Conservation (phyloP, 2,113 vertebrate species). For the Phylloscopus trochilus region DNA sequence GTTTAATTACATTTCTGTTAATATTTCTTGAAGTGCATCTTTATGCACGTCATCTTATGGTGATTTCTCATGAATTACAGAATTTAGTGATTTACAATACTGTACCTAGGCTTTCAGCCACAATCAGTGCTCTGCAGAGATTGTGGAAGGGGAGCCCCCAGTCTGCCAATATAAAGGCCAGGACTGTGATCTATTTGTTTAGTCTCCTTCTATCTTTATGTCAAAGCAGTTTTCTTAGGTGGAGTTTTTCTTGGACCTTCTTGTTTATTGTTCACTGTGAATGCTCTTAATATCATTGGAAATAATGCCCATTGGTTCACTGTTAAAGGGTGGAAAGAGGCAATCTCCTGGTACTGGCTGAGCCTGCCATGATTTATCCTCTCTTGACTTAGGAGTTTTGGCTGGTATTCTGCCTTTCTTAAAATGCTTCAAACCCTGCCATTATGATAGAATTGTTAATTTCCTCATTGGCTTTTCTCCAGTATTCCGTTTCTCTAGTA, state of each 20-base stretch:
- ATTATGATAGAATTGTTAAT: not conserved
- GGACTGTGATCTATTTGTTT: not conserved
- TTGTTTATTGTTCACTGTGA: not conserved
- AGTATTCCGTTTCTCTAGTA: too few relatives aligned
- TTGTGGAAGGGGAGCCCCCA: accelerated
- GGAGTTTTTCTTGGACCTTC: not conserved
- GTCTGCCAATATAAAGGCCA: not conserved
- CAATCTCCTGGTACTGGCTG: not conserved
- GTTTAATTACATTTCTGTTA: not conserved
- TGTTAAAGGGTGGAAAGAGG: not conserved
- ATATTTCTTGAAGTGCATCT: not conserved
- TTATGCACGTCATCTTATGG: not conserved
- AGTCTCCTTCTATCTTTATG: not conserved
- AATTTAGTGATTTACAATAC: not conserved
- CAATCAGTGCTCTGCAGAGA: not conserved
- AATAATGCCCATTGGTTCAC: not conserved
- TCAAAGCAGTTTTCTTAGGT: not conserved
- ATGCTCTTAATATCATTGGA: not conserved
- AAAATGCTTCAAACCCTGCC: not conserved
- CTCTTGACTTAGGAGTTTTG: not conserved
- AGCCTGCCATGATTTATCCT: not conserved
- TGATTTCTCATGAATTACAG: not conserved
- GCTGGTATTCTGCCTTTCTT: not conserved
- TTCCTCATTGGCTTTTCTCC: not conserved
- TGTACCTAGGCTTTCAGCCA: not conserved